phyloP scores from a whole-genome alignment of 2,888 invertebrate genomes.

The Oxycera nigricornis region DNA sequence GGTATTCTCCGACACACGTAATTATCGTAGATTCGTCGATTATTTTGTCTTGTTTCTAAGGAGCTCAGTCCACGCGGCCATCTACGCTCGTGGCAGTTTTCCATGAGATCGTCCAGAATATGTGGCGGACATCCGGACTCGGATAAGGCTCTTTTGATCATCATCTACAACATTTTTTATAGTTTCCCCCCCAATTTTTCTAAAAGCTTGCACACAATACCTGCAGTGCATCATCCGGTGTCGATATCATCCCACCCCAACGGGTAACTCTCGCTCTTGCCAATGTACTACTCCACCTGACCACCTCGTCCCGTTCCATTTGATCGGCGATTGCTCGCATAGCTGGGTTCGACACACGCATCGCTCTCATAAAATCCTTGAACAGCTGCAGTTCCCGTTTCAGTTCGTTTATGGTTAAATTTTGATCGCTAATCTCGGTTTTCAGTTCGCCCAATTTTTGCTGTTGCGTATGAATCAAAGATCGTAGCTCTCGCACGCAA shows the following conservation, averaged over 20 bases:
- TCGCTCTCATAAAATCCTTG: slow-evolving; percentile 93
- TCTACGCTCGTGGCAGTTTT: slow-evolving; percentile 93
- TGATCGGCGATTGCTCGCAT: slow-evolving; percentile 92
- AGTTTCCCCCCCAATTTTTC: too few relatives aligned
- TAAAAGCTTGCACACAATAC: too few relatives aligned
- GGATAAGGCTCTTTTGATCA: slow-evolving; percentile 90
- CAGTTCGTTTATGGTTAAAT: slow-evolving; percentile 86
- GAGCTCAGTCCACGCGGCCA: slow-evolving; percentile 95
- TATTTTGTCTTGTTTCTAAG: slow-evolving; percentile 92
- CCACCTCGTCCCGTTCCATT: slow-evolving; percentile 93
- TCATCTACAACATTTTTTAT: slow-evolving; percentile 71
- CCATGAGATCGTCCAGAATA: slow-evolving; percentile 93
- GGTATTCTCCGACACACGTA: slow-evolving; percentile 95
- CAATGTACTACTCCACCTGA: slow-evolving; percentile 85
- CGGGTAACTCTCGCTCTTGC: slow-evolving; percentile 88
- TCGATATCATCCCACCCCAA: slow-evolving; percentile 99
- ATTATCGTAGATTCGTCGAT: slow-evolving; percentile 88
- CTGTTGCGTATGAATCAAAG: slow-evolving; percentile 84
- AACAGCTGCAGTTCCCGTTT: slow-evolving; percentile 86
- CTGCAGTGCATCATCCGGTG: slow-evolving; percentile 93
- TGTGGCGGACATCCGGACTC: slow-evolving; percentile 95
- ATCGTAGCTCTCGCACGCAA: slow-evolving; percentile 87
- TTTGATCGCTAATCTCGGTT: slow-evolving; percentile 84
- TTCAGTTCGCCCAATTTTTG: slow-evolving; percentile 86
- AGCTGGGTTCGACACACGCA: slow-evolving; percentile 89